A percentile compares a stretch with the other conserved stretches of the same genome.
Evolutionary conservation across 2,888 invertebrate species (phyloP).

Genomic region (Gryllus longicercus): DNA sequence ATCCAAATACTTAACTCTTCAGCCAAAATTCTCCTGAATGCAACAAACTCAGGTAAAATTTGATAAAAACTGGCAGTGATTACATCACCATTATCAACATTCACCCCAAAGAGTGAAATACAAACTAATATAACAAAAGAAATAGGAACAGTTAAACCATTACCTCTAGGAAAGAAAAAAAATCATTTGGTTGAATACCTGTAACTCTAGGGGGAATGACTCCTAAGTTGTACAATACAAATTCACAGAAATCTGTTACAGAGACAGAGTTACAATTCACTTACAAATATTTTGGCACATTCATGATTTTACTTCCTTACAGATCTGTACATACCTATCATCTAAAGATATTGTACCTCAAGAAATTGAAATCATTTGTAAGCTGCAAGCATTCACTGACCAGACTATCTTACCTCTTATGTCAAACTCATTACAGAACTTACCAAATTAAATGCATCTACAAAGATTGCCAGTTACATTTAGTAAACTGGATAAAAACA

Average conservation of each 20-base stretch:
- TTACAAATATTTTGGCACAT: slow-evolving; percentile 29
- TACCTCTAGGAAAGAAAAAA: background rate
- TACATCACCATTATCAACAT: background rate
- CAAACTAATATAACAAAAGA: background rate
- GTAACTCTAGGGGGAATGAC: background rate
- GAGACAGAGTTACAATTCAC: slow-evolving; percentile 18
- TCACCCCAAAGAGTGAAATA: slow-evolving; percentile 9
- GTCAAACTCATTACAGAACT: too few relatives aligned
- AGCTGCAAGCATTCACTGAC: slow-evolving; percentile 12
- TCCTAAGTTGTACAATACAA: slow-evolving; percentile 17
- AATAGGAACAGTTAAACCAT: slow-evolving; percentile 11
- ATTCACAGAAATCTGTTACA: slow-evolving; percentile 10
- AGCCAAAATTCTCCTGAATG: background rate
- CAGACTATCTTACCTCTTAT: background rate
- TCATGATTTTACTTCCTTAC: slow-evolving; percentile 24
- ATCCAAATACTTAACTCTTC: background rate
- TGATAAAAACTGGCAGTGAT: slow-evolving; percentile 11
- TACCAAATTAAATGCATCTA: too few relatives aligned
- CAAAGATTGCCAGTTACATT: too few relatives aligned
- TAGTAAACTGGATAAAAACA: too few relatives aligned
- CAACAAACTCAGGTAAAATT: slow-evolving; percentile 3
- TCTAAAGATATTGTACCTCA: slow-evolving; percentile 11
- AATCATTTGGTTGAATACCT: background rate
- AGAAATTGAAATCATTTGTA: background rate
- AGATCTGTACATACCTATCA: slow-evolving; percentile 2